These are phyloP conservation scores for Leuctra nigra DNA, from an alignment of 2,888 invertebrate genomes.

Conservation along the genomic window DNA sequence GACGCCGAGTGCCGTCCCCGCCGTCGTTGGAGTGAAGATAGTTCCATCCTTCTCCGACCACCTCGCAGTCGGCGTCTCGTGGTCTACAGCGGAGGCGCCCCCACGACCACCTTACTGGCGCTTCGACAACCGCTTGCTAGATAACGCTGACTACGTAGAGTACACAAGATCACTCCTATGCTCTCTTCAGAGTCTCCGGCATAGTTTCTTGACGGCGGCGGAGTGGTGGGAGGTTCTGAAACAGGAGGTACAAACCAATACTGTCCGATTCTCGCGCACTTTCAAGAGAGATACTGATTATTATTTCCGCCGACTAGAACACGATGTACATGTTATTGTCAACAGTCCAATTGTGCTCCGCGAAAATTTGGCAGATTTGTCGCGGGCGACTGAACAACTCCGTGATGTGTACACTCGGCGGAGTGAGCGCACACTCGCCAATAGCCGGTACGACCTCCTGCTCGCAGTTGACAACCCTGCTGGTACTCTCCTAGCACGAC, in stretches of 20 bases:
- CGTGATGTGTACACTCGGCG: neutral
- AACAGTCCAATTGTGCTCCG: neutral
- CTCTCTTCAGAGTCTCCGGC: neutral
- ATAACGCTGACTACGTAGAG: neutral
- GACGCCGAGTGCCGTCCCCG: too few relatives aligned
- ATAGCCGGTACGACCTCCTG: neutral
- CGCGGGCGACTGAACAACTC: neutral
- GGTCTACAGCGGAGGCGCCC: too few relatives aligned
- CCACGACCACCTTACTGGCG: neutral
- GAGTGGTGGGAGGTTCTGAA: too few relatives aligned
- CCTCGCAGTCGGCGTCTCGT: too few relatives aligned
- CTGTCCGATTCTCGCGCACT: too few relatives aligned
- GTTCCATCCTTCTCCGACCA: too few relatives aligned
- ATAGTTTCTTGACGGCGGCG: neutral
- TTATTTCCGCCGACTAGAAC: neutral
- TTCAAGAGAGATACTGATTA: too few relatives aligned
- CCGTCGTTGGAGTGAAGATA: too few relatives aligned
- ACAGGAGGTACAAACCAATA: too few relatives aligned
- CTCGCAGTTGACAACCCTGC: neutral
- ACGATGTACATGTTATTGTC: neutral
- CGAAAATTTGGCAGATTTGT: neutral
- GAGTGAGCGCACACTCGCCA: neutral
- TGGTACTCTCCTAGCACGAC: neutral
- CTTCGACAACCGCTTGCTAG: neutral
- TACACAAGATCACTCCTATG: neutral